Evolutionary conservation across 2,888 invertebrate genomes (phyloP).

Genomic region (Chironomus tentans): DNA sequence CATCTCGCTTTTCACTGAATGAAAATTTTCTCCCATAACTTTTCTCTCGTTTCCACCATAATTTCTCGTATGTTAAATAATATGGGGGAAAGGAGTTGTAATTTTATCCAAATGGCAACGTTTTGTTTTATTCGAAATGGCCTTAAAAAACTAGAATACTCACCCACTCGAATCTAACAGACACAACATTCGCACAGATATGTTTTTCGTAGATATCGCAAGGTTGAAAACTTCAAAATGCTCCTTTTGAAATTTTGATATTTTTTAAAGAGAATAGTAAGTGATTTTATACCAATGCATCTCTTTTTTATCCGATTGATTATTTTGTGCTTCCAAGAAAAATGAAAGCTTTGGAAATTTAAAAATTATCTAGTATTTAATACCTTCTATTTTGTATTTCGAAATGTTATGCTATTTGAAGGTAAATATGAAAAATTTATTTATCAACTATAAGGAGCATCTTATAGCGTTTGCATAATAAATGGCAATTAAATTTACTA

Average conservation of each 20-base stretch:
- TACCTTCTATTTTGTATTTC: not conserved
- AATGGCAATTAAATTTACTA: not conserved
- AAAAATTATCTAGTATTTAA: not conserved
- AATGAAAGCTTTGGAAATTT: not conserved
- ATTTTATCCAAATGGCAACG: too few relatives aligned
- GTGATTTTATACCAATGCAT: not conserved
- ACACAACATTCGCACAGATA: conserved; percentile 36
- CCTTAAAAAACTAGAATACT: not conserved
- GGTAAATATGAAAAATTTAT: not conserved
- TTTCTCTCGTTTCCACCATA: not conserved
- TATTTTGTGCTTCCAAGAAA: too few relatives aligned
- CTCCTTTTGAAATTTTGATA: conserved; percentile 28
- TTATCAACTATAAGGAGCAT: conserved; percentile 14
- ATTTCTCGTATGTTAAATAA: not conserved
- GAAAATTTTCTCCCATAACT: not conserved
- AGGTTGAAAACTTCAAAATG: conserved; percentile 33
- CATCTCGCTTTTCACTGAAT: not conserved
- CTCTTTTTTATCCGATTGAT: not conserved
- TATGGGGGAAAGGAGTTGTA: too few relatives aligned
- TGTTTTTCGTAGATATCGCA: conserved; percentile 44
- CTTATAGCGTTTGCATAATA: not conserved
- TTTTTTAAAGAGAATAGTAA: not conserved
- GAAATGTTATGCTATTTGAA: not conserved
- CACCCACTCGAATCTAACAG: conserved; percentile 26
- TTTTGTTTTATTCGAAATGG: not conserved